A percentile compares a stretch with the other conserved stretches of the same genome.
These are phyloP conservation scores for Zhuqinia jingwanae DNA, from an alignment of 2,888 invertebrate genomes.

Conservation along the genomic window DNA sequence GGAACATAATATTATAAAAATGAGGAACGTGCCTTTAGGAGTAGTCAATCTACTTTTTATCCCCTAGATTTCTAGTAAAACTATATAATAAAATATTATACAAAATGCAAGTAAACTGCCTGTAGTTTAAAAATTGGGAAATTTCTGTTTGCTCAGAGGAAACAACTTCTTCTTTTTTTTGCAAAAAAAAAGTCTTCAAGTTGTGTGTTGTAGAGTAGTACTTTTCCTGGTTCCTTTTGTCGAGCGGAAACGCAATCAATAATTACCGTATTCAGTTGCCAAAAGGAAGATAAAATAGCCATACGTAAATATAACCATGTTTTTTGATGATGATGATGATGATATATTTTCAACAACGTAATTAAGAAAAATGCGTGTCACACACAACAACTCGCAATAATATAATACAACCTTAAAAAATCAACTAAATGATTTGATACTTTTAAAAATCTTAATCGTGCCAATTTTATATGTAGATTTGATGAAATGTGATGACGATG, in stretches of 20 bases:
- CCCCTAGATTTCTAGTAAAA: constrained; percentile 22
- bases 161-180: constrained; percentile 22
- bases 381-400: too few species aligned
- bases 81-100: constrained; percentile 11
- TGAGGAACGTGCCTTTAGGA: constrained; percentile 21
- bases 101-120: not conserved
- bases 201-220: too few species aligned
- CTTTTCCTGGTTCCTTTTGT: constrained; percentile 27
- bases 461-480: too few species aligned
- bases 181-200: not conserved
- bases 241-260: constrained; percentile 18
- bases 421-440: too few species aligned
- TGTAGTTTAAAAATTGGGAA: not conserved
- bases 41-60: constrained; percentile 32
- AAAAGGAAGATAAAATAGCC: constrained; percentile 35
- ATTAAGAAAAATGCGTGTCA: too few species aligned
- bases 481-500: too few species aligned
- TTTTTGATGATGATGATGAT: too few species aligned
- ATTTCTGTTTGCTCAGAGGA: not conserved
- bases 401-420: too few species aligned
- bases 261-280: constrained; percentile 29
- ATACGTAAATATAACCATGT: too few species aligned
- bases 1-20: not conserved
- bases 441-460: too few species aligned
- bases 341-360: too few species aligned